Evolutionary conservation across 2,113 vertebrate genomes (phyloP), one percentile per base, ranked within the genome.

Genomic region (Pseudorectes ferrugineus): DNA sequence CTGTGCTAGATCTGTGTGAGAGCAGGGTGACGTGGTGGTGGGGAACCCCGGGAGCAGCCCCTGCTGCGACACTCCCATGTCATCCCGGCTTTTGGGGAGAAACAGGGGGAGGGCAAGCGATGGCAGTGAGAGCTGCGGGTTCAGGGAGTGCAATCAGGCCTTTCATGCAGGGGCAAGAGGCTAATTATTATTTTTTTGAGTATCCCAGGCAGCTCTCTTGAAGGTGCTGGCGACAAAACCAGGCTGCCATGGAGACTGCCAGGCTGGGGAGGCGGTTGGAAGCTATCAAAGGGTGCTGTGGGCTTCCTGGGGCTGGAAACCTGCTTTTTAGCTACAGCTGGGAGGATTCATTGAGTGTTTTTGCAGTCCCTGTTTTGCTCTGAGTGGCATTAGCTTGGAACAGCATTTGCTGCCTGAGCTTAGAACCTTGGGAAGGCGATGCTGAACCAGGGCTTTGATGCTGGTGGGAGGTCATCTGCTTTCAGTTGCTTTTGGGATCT

Each of bases 221-320:
- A 73, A 93, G 83, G 35, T 74, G 68, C 51, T 80, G 84, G 73
- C 4, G 1, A 83, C 92, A 87, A 95, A 85, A 63, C 22, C 1
- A 21, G 68, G 82, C 95, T 92, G 76, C 85, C 67, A 73, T 73
- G 72, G 92, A 88, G 84, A 85, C 81, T 87, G 51, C 70, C 4
- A 0, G 61, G 89, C 91, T 91, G 72, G 80, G 72, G 59, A 73
- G 85, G 74, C 6, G 11, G 38, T 62, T 88, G 79, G 92, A 80
- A 92, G 84, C 76, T 95, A 2, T 57, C 9, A 8, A 40, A 55
- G 59, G 43, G 74, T 71, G 72, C 72, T 74, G 38, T 28, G 59
- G 75, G 72, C 57, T 93, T 79, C 55, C 20, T 73, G 51, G 57
- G 89, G 29, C 59, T 93, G 63, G 33, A 92, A 97, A 86, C 33